Conservation (phyloP, 2,888 invertebrate species). For the Sarcophaga variegata region DNA sequence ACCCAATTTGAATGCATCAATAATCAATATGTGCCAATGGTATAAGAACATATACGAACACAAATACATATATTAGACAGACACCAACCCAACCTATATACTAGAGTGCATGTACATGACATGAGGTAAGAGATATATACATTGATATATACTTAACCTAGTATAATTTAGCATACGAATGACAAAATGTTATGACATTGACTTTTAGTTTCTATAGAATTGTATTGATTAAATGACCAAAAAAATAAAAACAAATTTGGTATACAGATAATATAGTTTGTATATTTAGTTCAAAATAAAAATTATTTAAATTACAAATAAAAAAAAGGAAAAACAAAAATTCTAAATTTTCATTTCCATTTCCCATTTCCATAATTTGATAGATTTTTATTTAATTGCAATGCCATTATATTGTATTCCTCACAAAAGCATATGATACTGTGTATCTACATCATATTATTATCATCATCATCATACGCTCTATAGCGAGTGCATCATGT, state of each 20-base stretch:
- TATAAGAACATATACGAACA: background rate
- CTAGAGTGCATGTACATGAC: background rate
- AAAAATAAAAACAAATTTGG: background rate
- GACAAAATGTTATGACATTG: conserved; percentile 35
- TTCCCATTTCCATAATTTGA: background rate
- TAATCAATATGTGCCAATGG: background rate
- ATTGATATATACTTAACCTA: background rate
- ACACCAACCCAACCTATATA: background rate
- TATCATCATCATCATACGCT: background rate
- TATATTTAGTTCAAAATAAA: too few species aligned
- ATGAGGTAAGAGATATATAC: background rate
- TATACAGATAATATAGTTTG: too few species aligned
- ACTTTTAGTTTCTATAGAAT: conserved; percentile 11
- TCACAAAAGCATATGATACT: background rate
- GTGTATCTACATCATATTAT: background rate
- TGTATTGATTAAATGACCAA: background rate
- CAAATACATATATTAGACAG: background rate
- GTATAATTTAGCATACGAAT: conserved; percentile 10
- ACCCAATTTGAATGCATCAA: conserved; percentile 11
- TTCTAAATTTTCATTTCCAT: background rate
- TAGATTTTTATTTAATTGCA: background rate
- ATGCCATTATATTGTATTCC: background rate
- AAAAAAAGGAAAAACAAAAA: background rate
- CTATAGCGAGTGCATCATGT: background rate
- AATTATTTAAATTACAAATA: too few species aligned